Base-by-base conservation (phyloP, 2,888 invertebrate genomes). In the Diarsia mendica region DNA sequence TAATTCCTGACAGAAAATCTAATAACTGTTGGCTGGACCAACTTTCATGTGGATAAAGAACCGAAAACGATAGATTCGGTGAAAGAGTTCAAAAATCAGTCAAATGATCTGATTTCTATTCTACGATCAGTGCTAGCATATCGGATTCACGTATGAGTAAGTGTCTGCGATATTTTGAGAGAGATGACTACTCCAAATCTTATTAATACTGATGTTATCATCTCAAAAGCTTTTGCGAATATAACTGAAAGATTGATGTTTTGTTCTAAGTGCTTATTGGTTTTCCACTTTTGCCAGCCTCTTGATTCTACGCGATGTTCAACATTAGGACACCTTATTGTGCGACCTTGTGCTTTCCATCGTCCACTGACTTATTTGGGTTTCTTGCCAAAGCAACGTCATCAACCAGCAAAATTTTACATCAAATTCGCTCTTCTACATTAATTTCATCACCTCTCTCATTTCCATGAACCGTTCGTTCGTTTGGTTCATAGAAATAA, bases 151-250 rank as follows among this genome's bases (percentile, higher is more conserved):
- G 18, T 10, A 65, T 64, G 72, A 76, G 49, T 74, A 74, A 84
- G 72, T 77, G 33, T 67, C 63, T 23, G 53, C n/a, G 72, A 76
- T 83, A 83, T 85, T 82, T 82, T 63, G 11, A 77, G 85, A 72
- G 77, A 53, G 84, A 80, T 76, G 82, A 83, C 72, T 80, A 66
- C 60, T 69, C 28, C 46, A 63, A 81, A 77, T 61, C 23, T 66
- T 84, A 80, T 73, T 84, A 60, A 74, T 75, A 77, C 60, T 70
- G 85, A 77, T 73, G 85, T 66, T 65, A 83, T 82, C 85, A 73
- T 71, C 60, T 77, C n/a, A 44, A 58, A 71, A 77, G 61, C 28
- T 44, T 67, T 33, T 61, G 60, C 10, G 20, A 80, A 48, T 67
- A 3, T 23, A 39, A 23, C 15, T 58, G 58, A 53, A 49, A 64